Evolutionary conservation across 2,888 invertebrate genomes (phyloP).

Genomic region (Odontocolon sp.): DNA sequence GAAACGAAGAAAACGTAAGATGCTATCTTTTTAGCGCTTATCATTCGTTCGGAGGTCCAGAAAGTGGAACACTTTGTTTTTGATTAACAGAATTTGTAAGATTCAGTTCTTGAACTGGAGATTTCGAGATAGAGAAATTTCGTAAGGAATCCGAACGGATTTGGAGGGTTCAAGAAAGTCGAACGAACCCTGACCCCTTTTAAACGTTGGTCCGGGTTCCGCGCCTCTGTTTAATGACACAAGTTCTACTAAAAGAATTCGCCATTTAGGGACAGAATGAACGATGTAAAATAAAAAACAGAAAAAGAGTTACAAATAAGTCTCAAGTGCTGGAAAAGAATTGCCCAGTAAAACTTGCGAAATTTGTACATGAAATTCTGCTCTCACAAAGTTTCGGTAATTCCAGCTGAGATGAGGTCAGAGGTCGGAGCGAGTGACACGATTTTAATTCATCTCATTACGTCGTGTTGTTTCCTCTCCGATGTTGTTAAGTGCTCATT

Average conservation of each 20-base stretch:
- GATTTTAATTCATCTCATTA: background rate
- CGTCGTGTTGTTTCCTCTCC: background rate
- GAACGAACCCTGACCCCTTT: constrained; percentile 9
- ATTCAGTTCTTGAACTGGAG: too few relatives aligned
- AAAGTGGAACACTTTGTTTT: too few relatives aligned
- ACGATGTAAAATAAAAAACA: background rate
- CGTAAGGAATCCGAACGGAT: too few relatives aligned
- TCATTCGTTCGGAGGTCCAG: too few relatives aligned
- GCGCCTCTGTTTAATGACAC: background rate
- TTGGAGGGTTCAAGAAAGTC: too few relatives aligned
- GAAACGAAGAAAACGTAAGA: background rate
- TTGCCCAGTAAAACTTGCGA: too few relatives aligned
- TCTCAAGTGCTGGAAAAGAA: background rate
- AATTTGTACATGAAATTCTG: too few relatives aligned
- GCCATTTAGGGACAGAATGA: constrained; percentile 26
- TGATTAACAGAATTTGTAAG: too few relatives aligned
- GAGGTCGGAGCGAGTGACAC: background rate
- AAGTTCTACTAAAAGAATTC: background rate
- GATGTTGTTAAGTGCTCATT: background rate
- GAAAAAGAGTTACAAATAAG: background rate
- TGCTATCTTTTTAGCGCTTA: too few relatives aligned
- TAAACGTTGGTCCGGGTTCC: background rate
- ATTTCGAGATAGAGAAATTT: too few relatives aligned
- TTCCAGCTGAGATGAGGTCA: background rate
- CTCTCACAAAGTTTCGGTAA: constrained; percentile 7